Evolutionary conservation across 92 coral and sea anemone species (phyloP), one percentile per base, ranked within the genome.

Genomic region (Umimayanthus chanpuru): DNA sequence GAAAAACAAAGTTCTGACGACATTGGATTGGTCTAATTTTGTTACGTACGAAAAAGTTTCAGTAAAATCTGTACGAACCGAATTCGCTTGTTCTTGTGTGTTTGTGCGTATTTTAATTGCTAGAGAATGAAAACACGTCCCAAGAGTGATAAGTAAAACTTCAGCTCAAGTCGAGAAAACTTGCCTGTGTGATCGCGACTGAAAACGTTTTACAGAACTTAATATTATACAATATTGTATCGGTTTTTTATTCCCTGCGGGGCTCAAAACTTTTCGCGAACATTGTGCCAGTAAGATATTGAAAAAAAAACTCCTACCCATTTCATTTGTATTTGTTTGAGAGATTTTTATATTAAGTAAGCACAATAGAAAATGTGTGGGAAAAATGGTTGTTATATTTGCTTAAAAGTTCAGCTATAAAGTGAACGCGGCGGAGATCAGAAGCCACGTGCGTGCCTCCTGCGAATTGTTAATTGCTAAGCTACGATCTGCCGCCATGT

Each of bases 371-470:
- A 67, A 66, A 83, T 67, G 87, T 70, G 87, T 67, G 78, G 77
- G 64, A 71, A 66, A 53, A 70, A 16, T 32, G 39, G 64, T 25
- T 41, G 64, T 70, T 70, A 47, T 83, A 83, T 68, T 83, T 83
- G 41, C 67, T 70, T 70, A 67, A 44, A 72, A 83, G 43, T 70
- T 18, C 30, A 29, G 58, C 32, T 28, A 40, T n/a, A n/a, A n/a
- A 39, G 50, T 5, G 74, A 10, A 58, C 49, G 76, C 86, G 58
- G 86, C 32, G 11, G 20, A 58, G 85, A 72, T 68, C 78, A 80
- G 66, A 80, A 56, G 85, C 87, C 91, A 89, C 93, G 95, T 93
- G 90, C 95, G 85, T 86, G 90, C 92, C 86, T 89, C 81, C 67
- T 64, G 67, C 56, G 66, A 81, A 26, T 25, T 83, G 76, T 38